Conservation (phyloP, 2,888 invertebrate species). For the Seira musarum region DNA sequence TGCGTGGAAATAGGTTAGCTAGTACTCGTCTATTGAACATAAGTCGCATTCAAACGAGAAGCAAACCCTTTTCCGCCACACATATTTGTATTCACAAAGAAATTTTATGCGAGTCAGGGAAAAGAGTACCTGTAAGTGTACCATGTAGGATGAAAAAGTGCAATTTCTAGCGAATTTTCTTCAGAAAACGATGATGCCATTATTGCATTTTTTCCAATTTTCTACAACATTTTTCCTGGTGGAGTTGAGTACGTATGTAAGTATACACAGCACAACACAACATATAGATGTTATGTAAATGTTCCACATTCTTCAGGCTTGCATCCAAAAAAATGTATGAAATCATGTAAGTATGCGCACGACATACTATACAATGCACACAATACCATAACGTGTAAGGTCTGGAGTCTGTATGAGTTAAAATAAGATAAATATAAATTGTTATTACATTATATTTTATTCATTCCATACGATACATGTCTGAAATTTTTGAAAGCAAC, state of each 20-base stretch:
- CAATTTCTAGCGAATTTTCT: not conserved
- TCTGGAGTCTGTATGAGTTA: no score
- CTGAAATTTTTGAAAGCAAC: not conserved
- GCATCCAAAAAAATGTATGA: not conserved
- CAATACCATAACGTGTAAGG: no score
- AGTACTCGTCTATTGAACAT: no score
- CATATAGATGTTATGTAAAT: not conserved
- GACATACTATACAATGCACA: no score
- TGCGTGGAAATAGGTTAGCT: no score
- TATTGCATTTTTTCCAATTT: slow-evolving; percentile 9
- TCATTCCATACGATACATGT: slow-evolving; percentile 11
- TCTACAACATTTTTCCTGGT: not conserved
- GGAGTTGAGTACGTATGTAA: no score
- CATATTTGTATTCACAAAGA: not conserved
- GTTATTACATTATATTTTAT: slow-evolving; percentile 10
- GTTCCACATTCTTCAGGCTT: not conserved
- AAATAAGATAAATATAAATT: slow-evolving; percentile 3
- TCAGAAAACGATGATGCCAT: not conserved
- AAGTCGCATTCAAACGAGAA: no score
- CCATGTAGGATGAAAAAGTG: not conserved
- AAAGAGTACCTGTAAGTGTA: not conserved
- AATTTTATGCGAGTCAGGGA: not conserved
- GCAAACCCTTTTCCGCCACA: slow-evolving; percentile 15
- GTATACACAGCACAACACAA: no score
- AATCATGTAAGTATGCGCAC: no score